Conservation (phyloP, 2,113 vertebrate species). For the Cricetomys ansorgei region DNA sequence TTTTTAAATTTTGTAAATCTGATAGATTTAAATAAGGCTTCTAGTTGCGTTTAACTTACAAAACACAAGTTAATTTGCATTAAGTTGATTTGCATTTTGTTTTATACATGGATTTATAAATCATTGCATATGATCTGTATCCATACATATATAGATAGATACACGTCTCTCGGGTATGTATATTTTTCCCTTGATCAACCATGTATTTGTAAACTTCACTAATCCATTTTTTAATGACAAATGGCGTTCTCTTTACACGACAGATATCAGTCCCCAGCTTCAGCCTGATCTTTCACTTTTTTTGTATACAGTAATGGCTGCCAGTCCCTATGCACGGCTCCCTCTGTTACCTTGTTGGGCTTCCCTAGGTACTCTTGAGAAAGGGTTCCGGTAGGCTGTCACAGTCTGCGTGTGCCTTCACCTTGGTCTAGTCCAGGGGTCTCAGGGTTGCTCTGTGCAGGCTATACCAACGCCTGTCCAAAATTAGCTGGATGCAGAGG, state of each 20-base stretch:
- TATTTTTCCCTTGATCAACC: background rate
- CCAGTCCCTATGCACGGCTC: background rate
- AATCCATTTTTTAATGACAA: background rate
- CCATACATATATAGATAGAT: background rate
- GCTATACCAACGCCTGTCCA: background rate
- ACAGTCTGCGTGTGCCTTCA: background rate
- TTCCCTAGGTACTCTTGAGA: background rate
- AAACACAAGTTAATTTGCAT: background rate
- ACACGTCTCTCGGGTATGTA: background rate
- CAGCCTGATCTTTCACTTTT: no score
- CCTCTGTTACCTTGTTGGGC: background rate
- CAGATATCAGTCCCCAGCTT: background rate
- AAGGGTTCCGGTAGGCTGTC: no score
- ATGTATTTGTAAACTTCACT: background rate
- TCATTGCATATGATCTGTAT: background rate
- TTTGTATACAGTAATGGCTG: background rate
- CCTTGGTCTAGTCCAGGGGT: background rate
- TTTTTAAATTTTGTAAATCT: background rate
- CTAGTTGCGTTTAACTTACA: background rate
- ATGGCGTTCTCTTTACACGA: background rate
- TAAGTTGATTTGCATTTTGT: constrained; percentile 5
- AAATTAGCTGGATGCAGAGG: background rate
- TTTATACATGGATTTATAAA: background rate
- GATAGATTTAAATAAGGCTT: background rate
- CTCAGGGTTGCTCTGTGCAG: background rate